These are phyloP conservation scores for Bombus fervidus DNA, from an alignment of 1,140 invertebrate genomes.

Conservation along the genomic window DNA sequence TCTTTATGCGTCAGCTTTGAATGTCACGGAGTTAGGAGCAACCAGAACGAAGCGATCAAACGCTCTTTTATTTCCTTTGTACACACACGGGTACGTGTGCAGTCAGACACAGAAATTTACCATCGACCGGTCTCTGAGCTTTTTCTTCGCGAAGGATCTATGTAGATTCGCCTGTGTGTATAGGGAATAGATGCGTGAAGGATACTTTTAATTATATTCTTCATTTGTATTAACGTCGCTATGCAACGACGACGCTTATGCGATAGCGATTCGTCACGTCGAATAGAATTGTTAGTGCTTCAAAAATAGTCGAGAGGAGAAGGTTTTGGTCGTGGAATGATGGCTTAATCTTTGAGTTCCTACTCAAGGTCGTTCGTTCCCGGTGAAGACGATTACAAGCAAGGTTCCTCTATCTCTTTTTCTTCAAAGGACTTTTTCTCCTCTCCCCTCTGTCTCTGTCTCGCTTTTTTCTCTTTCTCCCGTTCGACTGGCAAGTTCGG, in stretches of 20 bases:
- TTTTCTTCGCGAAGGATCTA: not conserved
- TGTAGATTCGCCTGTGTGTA: not conserved
- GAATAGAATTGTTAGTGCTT: constrained; percentile 18
- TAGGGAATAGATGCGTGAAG: not conserved
- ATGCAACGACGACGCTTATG: not conserved
- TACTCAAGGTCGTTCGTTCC: constrained; percentile 49
- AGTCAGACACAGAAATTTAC: not conserved
- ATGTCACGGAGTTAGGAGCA: constrained; percentile 1
- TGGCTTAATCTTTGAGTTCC: constrained; percentile 51
- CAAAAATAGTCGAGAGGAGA: constrained; percentile 53
- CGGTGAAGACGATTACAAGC: constrained; percentile 39
- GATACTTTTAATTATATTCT: constrained; percentile 13
- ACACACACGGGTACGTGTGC: not conserved
- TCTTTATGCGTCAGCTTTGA: constrained; percentile 34
- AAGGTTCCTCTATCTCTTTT: constrained; percentile 41
- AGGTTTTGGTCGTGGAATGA: constrained; percentile 48
- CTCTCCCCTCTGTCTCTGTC: not conserved
- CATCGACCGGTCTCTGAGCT: not conserved
- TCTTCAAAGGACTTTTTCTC: not conserved
- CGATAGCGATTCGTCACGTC: not conserved
- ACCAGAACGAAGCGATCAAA: not conserved
- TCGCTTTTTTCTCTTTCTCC: constrained; percentile 15
- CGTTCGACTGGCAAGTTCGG: not conserved
- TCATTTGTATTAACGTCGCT: not conserved
- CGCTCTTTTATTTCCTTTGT: not conserved